Evolutionary conservation across 2,113 vertebrate species (phyloP), one percentile per base, ranked within the genome.

Genomic region (Rana temporaria): DNA sequence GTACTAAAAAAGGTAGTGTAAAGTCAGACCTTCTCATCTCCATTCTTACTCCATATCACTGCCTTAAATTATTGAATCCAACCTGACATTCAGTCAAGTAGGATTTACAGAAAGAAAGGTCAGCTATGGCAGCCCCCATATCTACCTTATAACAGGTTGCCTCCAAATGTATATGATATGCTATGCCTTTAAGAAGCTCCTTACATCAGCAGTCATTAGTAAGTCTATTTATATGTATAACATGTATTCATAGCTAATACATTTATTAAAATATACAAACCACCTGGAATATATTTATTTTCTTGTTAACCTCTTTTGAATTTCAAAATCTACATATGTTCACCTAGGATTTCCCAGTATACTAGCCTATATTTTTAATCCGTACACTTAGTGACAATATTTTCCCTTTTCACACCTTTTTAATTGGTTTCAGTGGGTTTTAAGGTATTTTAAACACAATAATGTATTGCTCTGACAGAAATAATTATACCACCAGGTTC

Each of bases 381-480:
- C 19, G 67, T 71, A 9, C 66, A 80, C 34, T 38, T 52, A 65
- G 79, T 75, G 80, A 66, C 80, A 82, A 66, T 75, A 82, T 82
- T 57, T 82, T 57, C 52, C 34, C 60, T 74, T 74, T 82, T 82
- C 38, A 65, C 70, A 75, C 53, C 30, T 66, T 59, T 82, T 73
- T 74, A 82, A 74, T 81, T 82, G 80, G 80, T 82, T 82, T 82
- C 71, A 57, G 4, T 82, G 80, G 80, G 80, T 74, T 74, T 82
- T 75, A 65, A 6, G 16, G 32, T 34, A 57, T 82, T 74, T 75
- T 65, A 74, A 67, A 82, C 32, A 66, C 16, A 55, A 75, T 67
- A 75, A 66, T 75, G 30, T 48, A 66, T 64, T 73, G 65, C 48
- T 57, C 78, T 65, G 48, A 73, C 71, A 75, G 55, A 74, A 74